Conservation (phyloP, 2,888 invertebrate species). For the Ceramica pisi region DNA sequence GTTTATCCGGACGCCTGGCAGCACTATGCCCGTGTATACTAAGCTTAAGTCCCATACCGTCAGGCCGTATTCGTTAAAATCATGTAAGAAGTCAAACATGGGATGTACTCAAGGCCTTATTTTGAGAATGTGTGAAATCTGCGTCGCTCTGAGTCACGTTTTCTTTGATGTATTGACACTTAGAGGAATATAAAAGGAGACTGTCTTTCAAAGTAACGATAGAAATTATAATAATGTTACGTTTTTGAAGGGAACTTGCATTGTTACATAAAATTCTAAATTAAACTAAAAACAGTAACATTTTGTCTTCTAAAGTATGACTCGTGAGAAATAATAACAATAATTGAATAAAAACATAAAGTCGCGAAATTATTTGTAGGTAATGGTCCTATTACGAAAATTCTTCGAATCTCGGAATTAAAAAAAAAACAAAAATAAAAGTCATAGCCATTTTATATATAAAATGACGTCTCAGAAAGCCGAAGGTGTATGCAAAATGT, state of each 20-base stretch:
- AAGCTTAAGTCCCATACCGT: conserved; percentile 7
- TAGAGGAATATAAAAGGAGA: neutral
- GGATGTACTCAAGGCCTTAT: neutral
- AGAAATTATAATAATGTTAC: neutral
- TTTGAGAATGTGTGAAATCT: conserved; percentile 2
- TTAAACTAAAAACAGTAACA: too few species aligned
- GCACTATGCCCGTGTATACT: neutral
- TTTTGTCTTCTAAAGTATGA: too few species aligned
- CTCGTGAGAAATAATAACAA: too few species aligned
- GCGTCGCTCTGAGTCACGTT: conserved; percentile 11
- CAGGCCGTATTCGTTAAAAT: conserved; percentile 29
- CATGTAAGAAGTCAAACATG: conserved; percentile 33
- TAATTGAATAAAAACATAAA: too few species aligned
- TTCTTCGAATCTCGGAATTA: too few species aligned
- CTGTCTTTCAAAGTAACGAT: neutral
- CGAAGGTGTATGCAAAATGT: too few species aligned
- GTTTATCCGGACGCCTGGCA: too few species aligned
- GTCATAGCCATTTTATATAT: too few species aligned
- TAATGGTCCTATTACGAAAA: too few species aligned
- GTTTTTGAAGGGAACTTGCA: neutral
- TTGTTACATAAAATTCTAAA: neutral
- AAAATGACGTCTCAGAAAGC: too few species aligned
- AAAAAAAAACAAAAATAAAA: too few species aligned
- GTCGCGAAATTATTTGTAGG: too few species aligned
- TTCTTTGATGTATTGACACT: neutral